phyloP scores from a whole-genome alignment of 1,140 invertebrate genomes.

The Heliconius congener region DNA sequence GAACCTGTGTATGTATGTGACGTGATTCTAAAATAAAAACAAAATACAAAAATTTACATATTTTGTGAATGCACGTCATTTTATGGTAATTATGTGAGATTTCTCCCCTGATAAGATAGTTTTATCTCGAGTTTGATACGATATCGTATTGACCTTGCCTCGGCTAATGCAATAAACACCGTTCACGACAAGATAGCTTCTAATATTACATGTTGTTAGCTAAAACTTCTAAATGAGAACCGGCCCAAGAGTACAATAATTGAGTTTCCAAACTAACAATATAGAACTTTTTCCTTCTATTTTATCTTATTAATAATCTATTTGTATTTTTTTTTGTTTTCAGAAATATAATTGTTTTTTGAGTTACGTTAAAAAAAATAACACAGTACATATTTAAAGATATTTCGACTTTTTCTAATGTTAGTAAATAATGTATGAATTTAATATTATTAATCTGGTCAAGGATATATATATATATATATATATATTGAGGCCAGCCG shows the following conservation, averaged over 20 bases:
- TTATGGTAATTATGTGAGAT: conserved; percentile 12
- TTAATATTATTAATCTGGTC: too few relatives aligned
- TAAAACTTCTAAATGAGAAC: not conserved
- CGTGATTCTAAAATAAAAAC: not conserved
- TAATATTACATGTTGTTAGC: not conserved
- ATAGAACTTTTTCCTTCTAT: not conserved
- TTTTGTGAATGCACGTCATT: not conserved
- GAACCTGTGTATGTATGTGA: too few relatives aligned
- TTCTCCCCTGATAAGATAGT: conserved; percentile 9
- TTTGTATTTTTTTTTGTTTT: too few relatives aligned
- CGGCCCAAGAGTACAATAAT: not conserved
- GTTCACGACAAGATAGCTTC: not conserved
- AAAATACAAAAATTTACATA: not conserved
- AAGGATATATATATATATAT: too few relatives aligned
- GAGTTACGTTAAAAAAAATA: too few relatives aligned
- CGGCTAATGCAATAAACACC: not conserved
- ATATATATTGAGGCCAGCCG: too few relatives aligned
- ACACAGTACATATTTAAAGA: too few relatives aligned
- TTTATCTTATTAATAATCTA: too few relatives aligned
- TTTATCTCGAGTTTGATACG: conserved; percentile 2
- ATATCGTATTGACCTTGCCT: conserved; percentile 5
- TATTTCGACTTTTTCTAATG: too few relatives aligned
- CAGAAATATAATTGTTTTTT: too few relatives aligned
- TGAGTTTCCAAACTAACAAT: not conserved
- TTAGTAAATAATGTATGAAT: too few relatives aligned